Evolutionary conservation across 2,113 vertebrate species (phyloP).

Genomic region (Nasalis larvatus): DNA sequence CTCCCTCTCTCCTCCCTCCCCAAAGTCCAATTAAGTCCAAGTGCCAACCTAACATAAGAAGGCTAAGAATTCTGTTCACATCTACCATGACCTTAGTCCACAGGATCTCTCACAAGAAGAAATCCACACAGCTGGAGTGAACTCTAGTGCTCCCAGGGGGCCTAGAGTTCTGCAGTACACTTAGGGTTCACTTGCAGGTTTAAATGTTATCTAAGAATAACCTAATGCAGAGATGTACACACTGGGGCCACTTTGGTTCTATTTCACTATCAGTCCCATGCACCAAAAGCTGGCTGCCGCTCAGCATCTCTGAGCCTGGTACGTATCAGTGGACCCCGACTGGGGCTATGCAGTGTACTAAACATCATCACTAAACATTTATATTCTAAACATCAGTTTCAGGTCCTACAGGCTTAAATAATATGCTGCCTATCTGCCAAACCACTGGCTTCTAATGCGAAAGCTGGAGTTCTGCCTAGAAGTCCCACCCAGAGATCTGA

Average conservation of each 20-base stretch:
- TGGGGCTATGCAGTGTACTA: not conserved
- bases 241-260: not conserved
- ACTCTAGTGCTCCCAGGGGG: not conserved
- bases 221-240: not conserved
- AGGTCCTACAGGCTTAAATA: not conserved
- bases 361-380: too few relatives aligned
- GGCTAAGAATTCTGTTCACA: not conserved
- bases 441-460: not conserved
- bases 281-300: not conserved
- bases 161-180: not conserved
- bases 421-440: not conserved
- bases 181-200: not conserved
- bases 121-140: not conserved
- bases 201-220: not conserved
- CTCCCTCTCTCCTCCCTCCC: not conserved
- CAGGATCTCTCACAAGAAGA: not conserved
- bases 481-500: accelerated
- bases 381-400: not conserved
- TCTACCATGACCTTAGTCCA: too few relatives aligned
- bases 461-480: not conserved
- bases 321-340: accelerated
- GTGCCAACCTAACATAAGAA: not conserved
- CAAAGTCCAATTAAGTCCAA: not conserved
- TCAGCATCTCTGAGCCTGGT: not conserved
- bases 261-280: not conserved